These are phyloP conservation scores for Lepidurus arcticus DNA, from an alignment of 1,140 invertebrate species.

Conservation along the genomic window DNA sequence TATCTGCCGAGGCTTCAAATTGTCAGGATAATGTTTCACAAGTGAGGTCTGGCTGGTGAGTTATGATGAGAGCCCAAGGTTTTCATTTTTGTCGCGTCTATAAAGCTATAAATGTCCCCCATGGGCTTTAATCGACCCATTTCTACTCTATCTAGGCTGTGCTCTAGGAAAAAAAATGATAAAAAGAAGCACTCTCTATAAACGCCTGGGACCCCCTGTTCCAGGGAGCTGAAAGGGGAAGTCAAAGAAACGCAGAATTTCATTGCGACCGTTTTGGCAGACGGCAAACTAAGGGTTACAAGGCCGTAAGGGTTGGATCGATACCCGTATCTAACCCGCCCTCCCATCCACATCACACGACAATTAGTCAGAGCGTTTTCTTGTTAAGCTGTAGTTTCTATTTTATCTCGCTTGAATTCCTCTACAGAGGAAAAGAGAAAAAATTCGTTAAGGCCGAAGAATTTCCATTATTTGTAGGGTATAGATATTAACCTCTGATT, in stretches of 20 bases:
- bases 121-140: constrained; percentile 21
- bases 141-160: constrained; percentile 6
- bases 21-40: background rate
- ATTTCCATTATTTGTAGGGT: no score
- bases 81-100: constrained; percentile 2
- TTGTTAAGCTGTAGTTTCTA: background rate
- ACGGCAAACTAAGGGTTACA: background rate
- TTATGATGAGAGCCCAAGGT: background rate
- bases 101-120: background rate
- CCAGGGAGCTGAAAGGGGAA: background rate
- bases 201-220: background rate
- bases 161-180: background rate
- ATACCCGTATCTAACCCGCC: background rate
- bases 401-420: background rate
- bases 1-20: background rate
- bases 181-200: background rate
- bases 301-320: constrained; percentile 16
- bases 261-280: background rate
- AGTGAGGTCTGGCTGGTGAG: background rate
- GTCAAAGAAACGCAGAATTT: constrained; percentile 11
- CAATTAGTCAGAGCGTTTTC: background rate
- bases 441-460: no score
- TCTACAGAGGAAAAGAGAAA: no score
- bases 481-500: no score
- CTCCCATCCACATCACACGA: background rate